phyloP scores from a whole-genome alignment of 1,140 invertebrate genomes.

The Scaptomyza graminum region DNA sequence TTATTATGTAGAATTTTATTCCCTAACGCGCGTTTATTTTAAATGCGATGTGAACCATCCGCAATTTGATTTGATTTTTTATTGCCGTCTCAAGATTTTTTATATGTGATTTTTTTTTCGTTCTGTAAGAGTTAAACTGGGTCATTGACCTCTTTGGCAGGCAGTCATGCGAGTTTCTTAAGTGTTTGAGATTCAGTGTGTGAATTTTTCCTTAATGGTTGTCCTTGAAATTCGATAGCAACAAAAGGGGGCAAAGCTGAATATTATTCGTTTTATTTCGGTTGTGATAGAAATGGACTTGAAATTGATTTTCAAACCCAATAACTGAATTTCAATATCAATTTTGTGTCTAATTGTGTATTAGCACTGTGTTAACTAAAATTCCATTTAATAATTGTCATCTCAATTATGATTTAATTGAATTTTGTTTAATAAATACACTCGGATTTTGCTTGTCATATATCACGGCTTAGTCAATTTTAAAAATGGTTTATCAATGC shows the following conservation, averaged over 20 bases:
- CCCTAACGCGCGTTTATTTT: background rate
- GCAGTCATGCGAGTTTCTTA: background rate
- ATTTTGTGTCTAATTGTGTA: background rate
- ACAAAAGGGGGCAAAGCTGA: background rate
- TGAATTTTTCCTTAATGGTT: background rate
- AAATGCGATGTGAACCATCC: conserved; percentile 1
- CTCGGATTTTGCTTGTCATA: conserved; percentile 16
- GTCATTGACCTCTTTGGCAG: conserved; percentile 41
- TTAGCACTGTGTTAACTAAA: background rate
- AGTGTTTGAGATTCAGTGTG: background rate
- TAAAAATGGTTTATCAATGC: background rate
- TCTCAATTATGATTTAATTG: background rate
- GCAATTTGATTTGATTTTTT: conserved; percentile 20
- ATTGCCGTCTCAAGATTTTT: conserved; percentile 31
- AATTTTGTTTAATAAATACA: background rate
- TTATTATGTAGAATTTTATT: background rate
- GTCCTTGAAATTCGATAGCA: background rate
- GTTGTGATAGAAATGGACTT: no score
- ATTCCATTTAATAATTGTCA: background rate
- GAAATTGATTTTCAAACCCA: background rate
- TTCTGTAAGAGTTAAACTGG: conserved; percentile 11
- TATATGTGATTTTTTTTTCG: background rate
- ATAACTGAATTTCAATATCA: background rate
- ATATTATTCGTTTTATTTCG: no score
- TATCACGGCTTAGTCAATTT: background rate